Evolutionary conservation across 1,140 invertebrate species (phyloP), one percentile per base, ranked within the genome.

Genomic region (Leptinotarsa lineolata): DNA sequence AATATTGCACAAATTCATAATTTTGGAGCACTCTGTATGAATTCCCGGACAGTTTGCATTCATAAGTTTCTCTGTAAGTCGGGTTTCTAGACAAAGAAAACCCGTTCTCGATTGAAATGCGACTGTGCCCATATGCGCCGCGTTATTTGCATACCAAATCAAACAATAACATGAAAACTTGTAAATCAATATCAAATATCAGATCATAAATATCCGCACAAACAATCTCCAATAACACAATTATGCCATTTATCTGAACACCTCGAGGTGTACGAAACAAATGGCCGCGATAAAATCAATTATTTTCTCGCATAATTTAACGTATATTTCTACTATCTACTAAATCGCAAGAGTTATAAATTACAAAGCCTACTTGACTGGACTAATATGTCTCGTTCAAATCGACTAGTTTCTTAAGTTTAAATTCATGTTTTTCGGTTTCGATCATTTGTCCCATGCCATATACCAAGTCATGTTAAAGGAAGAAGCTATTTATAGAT

Each of bases 341-440:
- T 48, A 44, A 64, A 70, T 39, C 54, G 72, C 67, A 74, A 48
- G 20, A 61, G 60, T 54, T 39, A 74, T 74, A 74, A 74, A 74
- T 74, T 54, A 74, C 72, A 46, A 64, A 44, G 66, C 66, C 66
- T 68, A 46, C 66, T 48, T 54, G 66, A 65, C 45, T 63, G 45
- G 63, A 63, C 72, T 74, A 74, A 74, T 74, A 74, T 74, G 72
- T 74, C 67, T 74, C 72, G 72, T 74, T 74, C 72, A 70, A 60
- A 74, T 74, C 72, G 72, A 70, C 72, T 74, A 74, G 68, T 70
- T 70, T 70, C 72, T 74, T 74, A 74, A 74, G 72, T 74, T 74
- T 74, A 74, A 74, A 74, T 65, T 74, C 72, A 74, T 74, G 72
- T 74, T 74, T 63, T 48, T 61, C 21, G 58, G 24, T 68, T 68